Conservation (phyloP, 2,888 invertebrate genomes). For the Apotomis betuletana region DNA sequence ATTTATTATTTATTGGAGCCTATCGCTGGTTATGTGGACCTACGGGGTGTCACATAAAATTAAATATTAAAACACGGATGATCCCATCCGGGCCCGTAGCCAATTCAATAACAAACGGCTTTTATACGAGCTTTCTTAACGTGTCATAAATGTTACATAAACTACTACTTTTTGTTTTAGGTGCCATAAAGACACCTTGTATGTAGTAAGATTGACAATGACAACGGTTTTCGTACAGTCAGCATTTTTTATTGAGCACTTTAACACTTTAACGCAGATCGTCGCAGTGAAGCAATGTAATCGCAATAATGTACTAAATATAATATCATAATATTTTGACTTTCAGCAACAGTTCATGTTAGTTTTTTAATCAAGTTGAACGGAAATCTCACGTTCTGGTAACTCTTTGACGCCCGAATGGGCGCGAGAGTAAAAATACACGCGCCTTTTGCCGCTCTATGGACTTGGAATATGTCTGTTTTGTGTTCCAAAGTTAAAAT, state of each 20-base stretch:
- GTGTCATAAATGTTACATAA: slow-evolving; percentile 11
- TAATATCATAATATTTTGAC: neutral
- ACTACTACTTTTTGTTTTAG: neutral
- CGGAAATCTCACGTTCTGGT: slow-evolving; percentile 49
- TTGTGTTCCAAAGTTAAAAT: slow-evolving; percentile 44
- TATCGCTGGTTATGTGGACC: slow-evolving; percentile 27
- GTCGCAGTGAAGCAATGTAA: neutral
- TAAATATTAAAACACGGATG: slow-evolving; percentile 5
- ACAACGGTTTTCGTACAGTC: neutral
- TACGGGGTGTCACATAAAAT: slow-evolving; percentile 25
- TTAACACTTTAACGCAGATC: neutral
- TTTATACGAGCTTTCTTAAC: slow-evolving; percentile 25
- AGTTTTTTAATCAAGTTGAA: slow-evolving; percentile 2
- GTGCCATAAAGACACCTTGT: neutral
- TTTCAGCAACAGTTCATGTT: neutral
- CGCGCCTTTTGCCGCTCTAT: slow-evolving; percentile 59
- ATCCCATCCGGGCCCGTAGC: neutral
- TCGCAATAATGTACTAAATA: neutral
- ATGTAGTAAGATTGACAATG: neutral
- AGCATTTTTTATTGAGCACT: neutral
- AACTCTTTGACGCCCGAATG: slow-evolving; percentile 65
- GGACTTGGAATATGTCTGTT: slow-evolving; percentile 43
- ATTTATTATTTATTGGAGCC: slow-evolving; percentile 24
- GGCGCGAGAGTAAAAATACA: slow-evolving; percentile 65
- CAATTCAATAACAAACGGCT: slow-evolving; percentile 4